phyloP scores from a whole-genome alignment of 1,140 invertebrate species.

The Rhizoglyphus robini region DNA sequence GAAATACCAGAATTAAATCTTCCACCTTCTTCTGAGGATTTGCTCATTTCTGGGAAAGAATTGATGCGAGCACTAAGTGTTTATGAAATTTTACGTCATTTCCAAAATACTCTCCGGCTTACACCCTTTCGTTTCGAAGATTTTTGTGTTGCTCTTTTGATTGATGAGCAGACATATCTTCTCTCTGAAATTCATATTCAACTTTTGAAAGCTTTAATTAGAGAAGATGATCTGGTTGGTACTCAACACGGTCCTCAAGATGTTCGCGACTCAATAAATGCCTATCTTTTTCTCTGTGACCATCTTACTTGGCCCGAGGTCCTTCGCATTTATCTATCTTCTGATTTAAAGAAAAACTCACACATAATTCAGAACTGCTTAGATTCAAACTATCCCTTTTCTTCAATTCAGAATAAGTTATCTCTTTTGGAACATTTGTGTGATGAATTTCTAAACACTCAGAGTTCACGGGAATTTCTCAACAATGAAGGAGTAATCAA shows the following conservation, averaged over 20 bases:
- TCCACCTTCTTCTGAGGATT: slow-evolving; percentile 76
- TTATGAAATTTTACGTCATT: slow-evolving; percentile 86
- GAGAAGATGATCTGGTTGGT: slow-evolving; percentile 87
- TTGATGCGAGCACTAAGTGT: slow-evolving; percentile 66
- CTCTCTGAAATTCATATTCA: slow-evolving; percentile 82
- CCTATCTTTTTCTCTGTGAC: slow-evolving; percentile 79
- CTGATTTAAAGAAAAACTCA: slow-evolving; percentile 49
- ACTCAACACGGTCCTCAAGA: slow-evolving; percentile 89
- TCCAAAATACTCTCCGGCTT: slow-evolving; percentile 69
- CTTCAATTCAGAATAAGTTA: slow-evolving; percentile 61
- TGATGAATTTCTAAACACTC: slow-evolving; percentile 85
- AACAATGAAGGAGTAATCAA: slow-evolving; percentile 56
- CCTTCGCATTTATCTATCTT: slow-evolving; percentile 60
- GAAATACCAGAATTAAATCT: slow-evolving; percentile 59
- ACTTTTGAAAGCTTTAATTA: slow-evolving; percentile 70
- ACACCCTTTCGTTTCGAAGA: slow-evolving; percentile 92
- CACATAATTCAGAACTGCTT: slow-evolving; percentile 32
- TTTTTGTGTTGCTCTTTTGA: slow-evolving; percentile 77
- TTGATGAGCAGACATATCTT: slow-evolving; percentile 77
- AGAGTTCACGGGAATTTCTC: slow-evolving; percentile 78
- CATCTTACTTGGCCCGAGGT: slow-evolving; percentile 87
- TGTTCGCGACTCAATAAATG: slow-evolving; percentile 89
- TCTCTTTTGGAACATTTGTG: slow-evolving; percentile 77
- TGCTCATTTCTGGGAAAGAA: slow-evolving; percentile 57
- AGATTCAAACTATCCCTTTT: slow-evolving; percentile 69